Evolutionary conservation across 1,140 invertebrate species (phyloP), one percentile per base, ranked within the genome.

Genomic region (Dinothrombium tinctorium): DNA sequence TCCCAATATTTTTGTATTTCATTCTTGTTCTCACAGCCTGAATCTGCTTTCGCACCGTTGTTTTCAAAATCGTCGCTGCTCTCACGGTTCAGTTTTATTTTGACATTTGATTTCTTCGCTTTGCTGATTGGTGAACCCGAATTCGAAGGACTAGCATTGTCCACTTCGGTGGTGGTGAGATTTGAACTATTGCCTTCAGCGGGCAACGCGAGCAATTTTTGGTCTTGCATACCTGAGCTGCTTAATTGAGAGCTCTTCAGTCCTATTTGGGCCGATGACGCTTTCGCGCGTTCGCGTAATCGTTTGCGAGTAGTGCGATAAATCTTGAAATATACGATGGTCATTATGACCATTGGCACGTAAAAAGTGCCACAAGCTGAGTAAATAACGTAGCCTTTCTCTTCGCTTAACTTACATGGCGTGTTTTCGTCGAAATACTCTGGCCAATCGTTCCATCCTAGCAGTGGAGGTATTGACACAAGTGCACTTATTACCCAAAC

Each of bases 361-460:
- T 86, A 89, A 68, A 95, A 95, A 37, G 83, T 89, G 11, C 84
- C 83, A 19, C 86, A 68, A 2, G 86, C 82, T 4, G 82, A 87
- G 61, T 82, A 86, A 23, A 75, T 58, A 4, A 74, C 69, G 51
- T 73, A 73, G 19, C 78, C 78, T 37, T 74, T 70, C 47, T 86
- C 83, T 55, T 84, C 82, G 44, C 76, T 87, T 19, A 90, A 33
- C 33, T 43, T 46, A 45, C 60, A 62, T 1, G 76, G 76, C 19
- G 73, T 75, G 0, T 64, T 59, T 0, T 63, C 61, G 40, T 69
- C 66, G 47, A 82, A 80, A 29, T 70, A 69, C 37, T 82, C 75
- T 0, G 82, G 81, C 84, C 84, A 90, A 57, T 92, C 83, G 53
- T 92, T 92, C 90, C 90, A 96, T 9, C 89, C 89, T 12, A 89